Conservation (phyloP, 2,113 vertebrate genomes). For the Riparia riparia region DNA sequence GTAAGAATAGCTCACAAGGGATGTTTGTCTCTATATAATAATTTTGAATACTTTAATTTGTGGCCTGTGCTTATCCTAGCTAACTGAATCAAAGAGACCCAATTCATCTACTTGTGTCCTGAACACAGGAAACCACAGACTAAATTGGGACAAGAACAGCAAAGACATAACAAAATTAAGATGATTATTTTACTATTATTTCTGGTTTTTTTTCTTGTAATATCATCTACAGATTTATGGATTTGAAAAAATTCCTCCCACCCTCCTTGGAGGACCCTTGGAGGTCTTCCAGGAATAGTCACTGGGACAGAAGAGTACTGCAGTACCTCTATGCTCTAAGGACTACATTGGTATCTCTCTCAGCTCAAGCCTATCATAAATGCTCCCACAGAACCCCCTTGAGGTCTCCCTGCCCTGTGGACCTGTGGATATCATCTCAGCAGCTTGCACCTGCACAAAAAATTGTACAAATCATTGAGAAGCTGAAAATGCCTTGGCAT, state of each 20-base stretch:
- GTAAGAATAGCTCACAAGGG: neutral
- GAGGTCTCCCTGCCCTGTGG: neutral
- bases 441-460: accelerated
- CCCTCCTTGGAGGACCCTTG: neutral
- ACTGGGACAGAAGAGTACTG: neutral
- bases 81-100: neutral
- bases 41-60: neutral
- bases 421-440: accelerated
- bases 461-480: neutral
- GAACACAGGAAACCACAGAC: neutral
- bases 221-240: neutral
- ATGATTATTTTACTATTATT: accelerated
- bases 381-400: neutral
- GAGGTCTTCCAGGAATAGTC: accelerated
- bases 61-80: neutral
- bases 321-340: accelerated
- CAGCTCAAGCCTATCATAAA: neutral
- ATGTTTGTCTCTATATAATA: neutral
- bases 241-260: accelerated
- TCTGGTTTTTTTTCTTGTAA: neutral
- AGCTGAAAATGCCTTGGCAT: neutral
- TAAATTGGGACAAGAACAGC: neutral
- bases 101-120: neutral
- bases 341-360: neutral
- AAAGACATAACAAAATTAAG: neutral